Percentiles rank a stretch among this genome's conserved stretches.
Evolutionary conservation across 1,140 invertebrate species (phyloP).

Genomic region (Spodoptera frugiperda): DNA sequence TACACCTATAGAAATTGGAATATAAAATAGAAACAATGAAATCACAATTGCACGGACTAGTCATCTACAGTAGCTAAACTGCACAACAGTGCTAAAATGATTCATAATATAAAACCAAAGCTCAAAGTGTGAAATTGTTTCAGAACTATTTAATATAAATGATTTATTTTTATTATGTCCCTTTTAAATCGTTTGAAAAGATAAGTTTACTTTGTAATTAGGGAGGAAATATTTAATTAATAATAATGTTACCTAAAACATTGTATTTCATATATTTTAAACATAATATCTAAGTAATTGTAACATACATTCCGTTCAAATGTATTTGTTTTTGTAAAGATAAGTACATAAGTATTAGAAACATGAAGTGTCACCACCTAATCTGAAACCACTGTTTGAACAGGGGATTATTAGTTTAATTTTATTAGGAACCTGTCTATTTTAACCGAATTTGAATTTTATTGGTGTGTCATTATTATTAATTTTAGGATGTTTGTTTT

Average conservation of each 20-base stretch:
- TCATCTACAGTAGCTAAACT: constrained; percentile 19
- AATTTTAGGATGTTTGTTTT: too few relatives aligned
- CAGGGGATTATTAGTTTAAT: too few relatives aligned
- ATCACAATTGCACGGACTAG: constrained; percentile 46
- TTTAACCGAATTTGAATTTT: too few relatives aligned
- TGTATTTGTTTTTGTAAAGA: constrained; percentile 1
- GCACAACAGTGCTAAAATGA: constrained; percentile 1
- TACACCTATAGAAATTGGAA: background rate
- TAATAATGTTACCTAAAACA: constrained; percentile 8
- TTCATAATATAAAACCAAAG: constrained; percentile 48
- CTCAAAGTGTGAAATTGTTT: constrained; percentile 44
- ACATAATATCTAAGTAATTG: background rate
- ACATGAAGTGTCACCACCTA: background rate
- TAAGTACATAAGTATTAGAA: constrained; percentile 14
- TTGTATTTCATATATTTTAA: constrained; percentile 13
- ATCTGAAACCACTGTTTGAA: background rate
- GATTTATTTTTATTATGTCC: constrained; percentile 10
- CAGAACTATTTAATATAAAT: constrained; percentile 29
- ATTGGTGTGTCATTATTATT: too few relatives aligned
- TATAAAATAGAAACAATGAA: constrained; percentile 15
- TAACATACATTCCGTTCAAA: constrained; percentile 10
- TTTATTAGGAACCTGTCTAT: too few relatives aligned
- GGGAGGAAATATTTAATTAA: background rate
- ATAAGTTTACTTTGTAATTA: constrained; percentile 24
- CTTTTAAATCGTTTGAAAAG: constrained; percentile 9